A percentile compares a stretch with the other conserved stretches of the same genome.
Conservation (phyloP, 1,140 invertebrate species). For the Idris sp. region DNA sequence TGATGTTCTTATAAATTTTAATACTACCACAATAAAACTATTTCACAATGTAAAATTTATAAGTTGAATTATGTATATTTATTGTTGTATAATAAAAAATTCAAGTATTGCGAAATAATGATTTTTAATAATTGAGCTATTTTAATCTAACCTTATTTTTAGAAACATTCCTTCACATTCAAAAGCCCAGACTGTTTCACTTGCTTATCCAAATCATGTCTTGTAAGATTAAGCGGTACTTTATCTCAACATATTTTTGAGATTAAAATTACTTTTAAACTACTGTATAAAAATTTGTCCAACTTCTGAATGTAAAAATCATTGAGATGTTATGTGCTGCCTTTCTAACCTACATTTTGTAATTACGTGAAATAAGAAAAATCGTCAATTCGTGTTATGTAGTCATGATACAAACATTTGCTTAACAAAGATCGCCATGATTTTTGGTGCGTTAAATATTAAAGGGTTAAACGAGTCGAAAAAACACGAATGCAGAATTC, state of each 20-base stretch:
- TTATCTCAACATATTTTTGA: conserved; percentile 14
- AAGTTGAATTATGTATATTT: no score
- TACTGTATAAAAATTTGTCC: conserved; percentile 33
- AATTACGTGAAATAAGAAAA: conserved; percentile 16
- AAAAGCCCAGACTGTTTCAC: background rate
- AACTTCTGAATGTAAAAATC: conserved; percentile 19
- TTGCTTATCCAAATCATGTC: conserved; percentile 30
- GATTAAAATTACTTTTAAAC: conserved; percentile 12
- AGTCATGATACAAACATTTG: conserved; percentile 20
- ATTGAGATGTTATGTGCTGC: conserved; percentile 9
- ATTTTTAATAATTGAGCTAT: no score
- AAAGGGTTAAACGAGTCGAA: conserved; percentile 29
- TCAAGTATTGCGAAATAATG: no score
- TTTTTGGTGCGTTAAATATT: conserved; percentile 54
- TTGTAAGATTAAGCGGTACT: conserved; percentile 7
- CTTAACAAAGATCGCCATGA: conserved; percentile 6
- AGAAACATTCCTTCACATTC: no score
- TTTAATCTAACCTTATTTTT: no score
- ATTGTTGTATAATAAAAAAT: no score
- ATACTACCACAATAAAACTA: no score
- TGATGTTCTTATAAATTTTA: no score
- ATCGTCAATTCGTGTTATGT: conserved; percentile 27
- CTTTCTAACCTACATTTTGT: conserved; percentile 34
- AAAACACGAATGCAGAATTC: conserved; percentile 30
- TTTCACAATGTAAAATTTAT: no score